Base-by-base conservation (phyloP, 64 coral and sea anemone genomes). In the Actinia equina region DNA sequence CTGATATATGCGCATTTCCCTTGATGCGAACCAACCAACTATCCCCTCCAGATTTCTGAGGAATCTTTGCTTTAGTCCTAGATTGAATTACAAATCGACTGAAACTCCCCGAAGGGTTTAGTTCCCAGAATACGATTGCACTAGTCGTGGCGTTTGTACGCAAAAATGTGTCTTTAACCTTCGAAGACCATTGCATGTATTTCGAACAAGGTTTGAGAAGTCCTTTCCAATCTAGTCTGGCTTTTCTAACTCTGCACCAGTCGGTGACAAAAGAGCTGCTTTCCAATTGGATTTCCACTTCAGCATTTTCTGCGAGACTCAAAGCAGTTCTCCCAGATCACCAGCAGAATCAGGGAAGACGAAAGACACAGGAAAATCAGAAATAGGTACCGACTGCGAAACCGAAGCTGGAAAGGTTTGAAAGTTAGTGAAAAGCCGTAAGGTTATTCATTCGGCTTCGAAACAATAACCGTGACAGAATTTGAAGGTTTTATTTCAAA, bases 71-170 rank as follows among this genome's bases (percentile, higher is more conserved):
- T 43, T 20, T 59, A 56, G 93, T 95, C 86, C 92, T 90, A 6
- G 97, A 77, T 77, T 92, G 93, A 52, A 99, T 84, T 23, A 85
- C 82, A 59, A 99, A 86, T 52, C 97, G 91, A 90, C 97, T 99
- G 54, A 95, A 99, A 44, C 89, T 85, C 17, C 97, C 93, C 69
- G 97, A 85, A 9, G 93, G 81, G 76, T 92, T 90, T 3, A 99
- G 59, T 65, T 85, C 88, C 97, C 97, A 99, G 5, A 53, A 26
- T 79, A 69, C 78, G 16, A 99, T 49, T 59, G 87, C 91, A 82
- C 93, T 99, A 1, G 26, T 60, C 5, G 59, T 62, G 3, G 43
- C 83, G 41, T 19, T 61, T 20, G 83, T 85, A 30, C 83, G 83
- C 6, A 85, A 11, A 26, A 20, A 41, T 63, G n/a, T 25, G 37